These are phyloP conservation scores for Laticauda colubrina DNA, from an alignment of 2,113 vertebrate species.

Conservation along the genomic window DNA sequence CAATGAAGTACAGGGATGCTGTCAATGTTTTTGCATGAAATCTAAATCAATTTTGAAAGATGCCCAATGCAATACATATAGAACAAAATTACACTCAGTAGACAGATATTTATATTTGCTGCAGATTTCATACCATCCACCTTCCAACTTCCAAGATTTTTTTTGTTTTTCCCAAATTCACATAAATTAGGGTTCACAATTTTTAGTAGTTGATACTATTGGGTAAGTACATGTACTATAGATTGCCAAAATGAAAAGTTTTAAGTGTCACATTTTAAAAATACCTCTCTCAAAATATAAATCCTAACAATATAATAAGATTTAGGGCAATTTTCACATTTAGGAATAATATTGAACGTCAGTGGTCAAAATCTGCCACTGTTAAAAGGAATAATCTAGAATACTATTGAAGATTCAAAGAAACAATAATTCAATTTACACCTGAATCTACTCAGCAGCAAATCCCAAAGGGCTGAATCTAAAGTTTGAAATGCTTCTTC, in stretches of 20 bases:
- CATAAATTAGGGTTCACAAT: neutral
- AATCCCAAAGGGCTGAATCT: neutral
- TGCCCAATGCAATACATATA: neutral
- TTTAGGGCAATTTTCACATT: neutral
- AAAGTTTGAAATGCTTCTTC: neutral
- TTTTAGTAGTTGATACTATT: neutral
- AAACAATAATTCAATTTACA: neutral
- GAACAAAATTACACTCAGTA: neutral
- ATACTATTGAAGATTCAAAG: neutral
- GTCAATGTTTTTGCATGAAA: neutral
- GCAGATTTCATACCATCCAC: neutral
- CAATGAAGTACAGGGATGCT: neutral
- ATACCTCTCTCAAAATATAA: neutral
- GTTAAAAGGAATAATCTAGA: neutral
- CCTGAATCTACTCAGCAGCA: neutral
- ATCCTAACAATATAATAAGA: neutral
- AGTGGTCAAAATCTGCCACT: neutral
- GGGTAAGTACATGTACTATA: neutral
- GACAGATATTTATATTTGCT: neutral
- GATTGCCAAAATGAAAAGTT: neutral
- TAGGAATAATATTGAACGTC: neutral
- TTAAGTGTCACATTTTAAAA: neutral
- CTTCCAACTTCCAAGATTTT: neutral
- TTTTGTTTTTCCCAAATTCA: neutral
- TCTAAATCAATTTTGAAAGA: neutral